Base-by-base conservation (phyloP, 1,140 invertebrate species). In the Zaprionus capensis region DNA sequence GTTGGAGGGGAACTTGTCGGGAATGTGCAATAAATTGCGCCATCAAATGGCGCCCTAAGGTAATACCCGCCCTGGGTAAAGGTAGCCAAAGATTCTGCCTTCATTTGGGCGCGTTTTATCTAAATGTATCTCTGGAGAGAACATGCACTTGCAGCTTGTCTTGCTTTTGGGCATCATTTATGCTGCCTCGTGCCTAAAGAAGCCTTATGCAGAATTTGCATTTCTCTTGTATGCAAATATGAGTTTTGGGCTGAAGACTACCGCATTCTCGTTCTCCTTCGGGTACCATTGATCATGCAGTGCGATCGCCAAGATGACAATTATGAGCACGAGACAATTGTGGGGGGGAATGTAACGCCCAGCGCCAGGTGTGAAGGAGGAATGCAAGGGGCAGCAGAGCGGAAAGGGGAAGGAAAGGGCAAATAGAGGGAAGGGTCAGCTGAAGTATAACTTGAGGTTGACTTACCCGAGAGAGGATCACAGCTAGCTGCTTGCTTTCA, bases 391-490 rank as follows among this genome's bases (percentile, higher is more conserved):
- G 7, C 38, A 59, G 20, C 17, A 38, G 20, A 49, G 17, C 17
- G 34, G 34, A 38, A 24, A 26, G 17, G 24, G 62, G 26, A 28
- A 11, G 2, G 17, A 12, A 31, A 22, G 24, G 31, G 31, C 4
- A 12, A 17, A 22, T 15, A 14, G 1, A 9, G 5, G 9, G 20
- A 51, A 22, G 46, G 46, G 20, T 14, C 17, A 46, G 14, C 36
- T 46, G 41, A 17, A 36, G 41, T 73, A 65, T 73, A 75, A 85
- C 66, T 71, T 83, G 70, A 70, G 70, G 41, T 82, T 82, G 46
- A 87, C 82, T 86, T 83, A 87, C 84, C 66, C 57, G 51, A 22
- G 22, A 53, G 6, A 12, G 22, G 28, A 46, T 28, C 22, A 24
- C 12, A n/a, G 15, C 15, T 22, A 26, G 12, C 49, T 28, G 55